Evolutionary conservation across 2,113 vertebrate species (phyloP).

Genomic region (Myiagra hebetior): DNA sequence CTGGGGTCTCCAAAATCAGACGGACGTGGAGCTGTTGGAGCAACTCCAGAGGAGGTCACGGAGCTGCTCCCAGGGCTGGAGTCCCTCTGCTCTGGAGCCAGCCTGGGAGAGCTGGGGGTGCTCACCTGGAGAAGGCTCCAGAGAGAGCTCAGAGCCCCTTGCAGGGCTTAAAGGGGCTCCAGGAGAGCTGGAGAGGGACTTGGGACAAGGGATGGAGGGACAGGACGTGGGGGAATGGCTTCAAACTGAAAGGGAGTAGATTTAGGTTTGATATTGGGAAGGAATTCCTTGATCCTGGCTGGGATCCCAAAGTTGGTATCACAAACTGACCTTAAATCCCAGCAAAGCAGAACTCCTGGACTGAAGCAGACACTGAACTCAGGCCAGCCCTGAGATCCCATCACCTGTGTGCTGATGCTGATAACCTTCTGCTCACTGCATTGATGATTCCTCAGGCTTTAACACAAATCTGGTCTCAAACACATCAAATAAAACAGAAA

Average conservation of each 20-base stretch:
- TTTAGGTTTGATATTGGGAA: background rate
- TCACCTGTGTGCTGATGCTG: background rate
- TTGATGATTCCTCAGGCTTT: background rate
- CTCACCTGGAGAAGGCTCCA: fast-evolving
- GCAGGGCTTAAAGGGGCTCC: background rate
- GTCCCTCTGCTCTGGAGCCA: background rate
- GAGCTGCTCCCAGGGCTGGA: background rate
- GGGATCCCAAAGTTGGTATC: background rate
- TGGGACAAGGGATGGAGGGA: background rate
- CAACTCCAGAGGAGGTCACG: fast-evolving
- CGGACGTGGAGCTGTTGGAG: background rate
- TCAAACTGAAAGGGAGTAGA: background rate
- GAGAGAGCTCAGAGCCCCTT: background rate
- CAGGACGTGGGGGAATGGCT: background rate
- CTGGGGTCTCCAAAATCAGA: background rate
- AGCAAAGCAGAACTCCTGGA: background rate
- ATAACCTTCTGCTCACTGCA: background rate
- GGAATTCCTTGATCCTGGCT: background rate
- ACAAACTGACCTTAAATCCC: background rate
- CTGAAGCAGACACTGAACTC: background rate
- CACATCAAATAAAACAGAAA: background rate
- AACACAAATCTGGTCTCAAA: background rate
- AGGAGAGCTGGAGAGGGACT: background rate
- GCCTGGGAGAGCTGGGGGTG: background rate
- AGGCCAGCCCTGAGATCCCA: background rate